Conservation (phyloP, 2,888 invertebrate species). For the Allophyes oxyacanthae region DNA sequence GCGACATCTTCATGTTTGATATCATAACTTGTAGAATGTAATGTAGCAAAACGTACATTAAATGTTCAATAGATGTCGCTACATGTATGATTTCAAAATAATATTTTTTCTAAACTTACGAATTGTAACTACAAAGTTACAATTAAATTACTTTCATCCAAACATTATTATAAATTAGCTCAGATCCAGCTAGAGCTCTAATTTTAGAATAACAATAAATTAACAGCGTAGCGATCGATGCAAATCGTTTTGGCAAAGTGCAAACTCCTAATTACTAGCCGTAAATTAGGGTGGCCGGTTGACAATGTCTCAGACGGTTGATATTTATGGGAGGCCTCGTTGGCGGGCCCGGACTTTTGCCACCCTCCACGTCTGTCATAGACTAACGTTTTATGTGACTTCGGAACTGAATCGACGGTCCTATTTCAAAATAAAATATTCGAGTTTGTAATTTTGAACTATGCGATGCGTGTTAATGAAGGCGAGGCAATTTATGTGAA, state of each 20-base stretch:
- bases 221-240: conserved; percentile 78
- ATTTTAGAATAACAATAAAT: conserved; percentile 49
- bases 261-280: conserved; percentile 88
- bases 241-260: conserved; percentile 89
- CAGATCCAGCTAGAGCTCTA: conserved; percentile 15
- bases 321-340: conserved; percentile 84
- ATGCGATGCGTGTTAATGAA: conserved; percentile 43
- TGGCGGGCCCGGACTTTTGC: conserved; percentile 75
- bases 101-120: conserved; percentile 13
- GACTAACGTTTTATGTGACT: conserved; percentile 67
- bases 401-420: conserved; percentile 57
- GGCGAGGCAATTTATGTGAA: conserved; percentile 28
- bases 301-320: conserved; percentile 87
- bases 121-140: conserved; percentile 23
- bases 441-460: conserved; percentile 42
- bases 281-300: conserved; percentile 89
- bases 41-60: not conserved
- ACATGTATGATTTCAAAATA: conserved; percentile 4
- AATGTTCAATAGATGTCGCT: conserved; percentile 30
- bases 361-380: conserved; percentile 74
- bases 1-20: conserved; percentile 18
- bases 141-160: conserved; percentile 21
- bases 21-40: not conserved
- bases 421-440: conserved; percentile 54
- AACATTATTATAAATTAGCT: conserved; percentile 31